Percentiles rank a stretch among this genome's conserved stretches.
Conservation (phyloP, 2,888 invertebrate genomes). For the Papilio elwesi region DNA sequence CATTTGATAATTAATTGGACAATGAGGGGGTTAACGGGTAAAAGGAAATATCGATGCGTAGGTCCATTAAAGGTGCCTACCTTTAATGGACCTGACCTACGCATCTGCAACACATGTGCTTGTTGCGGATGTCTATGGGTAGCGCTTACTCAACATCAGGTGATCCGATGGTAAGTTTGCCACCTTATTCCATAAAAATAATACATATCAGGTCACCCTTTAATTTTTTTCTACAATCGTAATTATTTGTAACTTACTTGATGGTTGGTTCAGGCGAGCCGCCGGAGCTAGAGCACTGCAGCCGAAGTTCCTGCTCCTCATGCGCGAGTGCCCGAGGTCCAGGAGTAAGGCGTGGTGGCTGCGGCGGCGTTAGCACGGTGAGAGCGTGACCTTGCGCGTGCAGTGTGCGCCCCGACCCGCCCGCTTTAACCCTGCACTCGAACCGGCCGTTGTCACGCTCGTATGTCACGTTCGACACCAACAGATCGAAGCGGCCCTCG, state of each 20-base stretch:
- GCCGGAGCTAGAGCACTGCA: constrained; percentile 92
- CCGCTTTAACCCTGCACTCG: constrained; percentile 94
- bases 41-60: no score
- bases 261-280: constrained; percentile 96
- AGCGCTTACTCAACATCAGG: no score
- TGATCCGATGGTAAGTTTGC: no score
- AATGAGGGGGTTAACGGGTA: no score
- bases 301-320: constrained; percentile 90
- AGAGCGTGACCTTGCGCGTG: constrained; percentile 93
- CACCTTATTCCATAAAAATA: no score
- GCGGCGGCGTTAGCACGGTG: constrained; percentile 93
- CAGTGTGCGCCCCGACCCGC: constrained; percentile 91
- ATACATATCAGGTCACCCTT: no score
- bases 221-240: neutral
- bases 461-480: constrained; percentile 95
- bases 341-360: constrained; percentile 91
- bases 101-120: no score
- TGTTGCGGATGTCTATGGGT: no score
- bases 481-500: constrained; percentile 93
- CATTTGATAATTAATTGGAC: no score
- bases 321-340: constrained; percentile 91
- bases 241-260: constrained; percentile 77
- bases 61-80: no score
- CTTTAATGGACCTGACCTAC: no score
- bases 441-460: constrained; percentile 95